Percentiles rank a stretch among this genome's conserved stretches.
Conservation (phyloP, 2,797 vertebrate genomes). For the Enteromius viviparus region DNA sequence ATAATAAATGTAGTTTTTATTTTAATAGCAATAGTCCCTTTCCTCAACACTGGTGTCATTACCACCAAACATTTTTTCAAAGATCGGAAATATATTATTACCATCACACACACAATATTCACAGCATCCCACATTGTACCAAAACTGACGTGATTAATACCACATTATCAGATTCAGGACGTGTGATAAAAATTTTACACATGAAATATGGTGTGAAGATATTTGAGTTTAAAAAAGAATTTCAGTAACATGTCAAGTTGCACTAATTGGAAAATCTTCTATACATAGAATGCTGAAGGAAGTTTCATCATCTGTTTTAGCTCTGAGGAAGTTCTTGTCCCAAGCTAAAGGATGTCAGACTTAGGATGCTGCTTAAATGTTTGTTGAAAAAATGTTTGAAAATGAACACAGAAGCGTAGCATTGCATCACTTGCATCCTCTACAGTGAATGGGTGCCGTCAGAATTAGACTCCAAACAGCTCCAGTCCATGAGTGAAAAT, state of each 20-base stretch:
- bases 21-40: not conserved
- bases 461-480: not conserved
- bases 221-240: not conserved
- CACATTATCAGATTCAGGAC: not conserved
- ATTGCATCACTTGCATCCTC: not conserved
- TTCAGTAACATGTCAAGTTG: not conserved
- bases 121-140: not conserved
- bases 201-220: not conserved
- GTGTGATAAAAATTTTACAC: not conserved
- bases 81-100: not conserved
- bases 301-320: slow-evolving; percentile 13
- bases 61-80: not conserved
- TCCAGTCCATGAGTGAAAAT: not conserved
- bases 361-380: not conserved
- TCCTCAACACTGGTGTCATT: not conserved
- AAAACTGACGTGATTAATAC: not conserved
- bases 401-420: not conserved
- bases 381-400: not conserved
- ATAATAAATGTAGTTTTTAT: not conserved
- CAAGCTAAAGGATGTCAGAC: slow-evolving; percentile 4
- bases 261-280: not conserved
- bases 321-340: not conserved
- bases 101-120: not conserved
- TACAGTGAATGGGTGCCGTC: not conserved
- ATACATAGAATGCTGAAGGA: not conserved